Evolutionary conservation across 2,888 invertebrate genomes (phyloP).

Genomic region (Xanthia togata): DNA sequence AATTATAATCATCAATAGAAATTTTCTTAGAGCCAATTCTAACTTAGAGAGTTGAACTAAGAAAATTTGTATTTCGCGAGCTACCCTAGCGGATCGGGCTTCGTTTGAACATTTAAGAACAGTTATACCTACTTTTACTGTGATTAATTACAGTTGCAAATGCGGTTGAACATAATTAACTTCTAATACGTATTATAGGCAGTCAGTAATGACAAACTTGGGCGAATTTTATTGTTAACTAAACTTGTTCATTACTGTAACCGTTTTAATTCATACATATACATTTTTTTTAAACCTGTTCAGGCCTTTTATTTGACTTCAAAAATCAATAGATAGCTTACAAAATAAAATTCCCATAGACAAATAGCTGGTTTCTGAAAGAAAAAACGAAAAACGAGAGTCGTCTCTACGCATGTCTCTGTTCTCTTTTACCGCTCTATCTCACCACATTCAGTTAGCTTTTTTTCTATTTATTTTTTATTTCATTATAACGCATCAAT

Average conservation of each 20-base stretch:
- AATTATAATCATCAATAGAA: neutral
- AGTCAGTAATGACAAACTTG: neutral
- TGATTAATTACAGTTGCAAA: neutral
- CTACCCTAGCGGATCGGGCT: neutral
- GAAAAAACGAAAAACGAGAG: no score
- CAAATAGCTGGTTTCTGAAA: neutral
- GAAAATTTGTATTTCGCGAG: neutral
- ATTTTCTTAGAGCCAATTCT: no score
- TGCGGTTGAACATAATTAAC: neutral
- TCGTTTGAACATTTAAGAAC: neutral
- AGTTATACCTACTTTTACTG: neutral
- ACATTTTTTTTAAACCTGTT: neutral
- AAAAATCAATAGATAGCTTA: neutral
- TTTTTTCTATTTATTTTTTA: slow-evolving; percentile 78
- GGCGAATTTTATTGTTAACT: neutral
- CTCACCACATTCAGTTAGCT: slow-evolving; percentile 73
- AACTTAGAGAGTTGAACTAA: no score
- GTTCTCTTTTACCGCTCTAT: slow-evolving; percentile 64
- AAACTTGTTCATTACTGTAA: neutral
- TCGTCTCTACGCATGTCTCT: slow-evolving; percentile 61
- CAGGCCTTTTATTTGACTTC: neutral
- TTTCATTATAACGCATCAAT: slow-evolving; percentile 86
- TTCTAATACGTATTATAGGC: no score
- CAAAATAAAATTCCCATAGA: no score
- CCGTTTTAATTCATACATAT: neutral